Percentiles rank a stretch among this genome's conserved stretches.
Conservation (phyloP, 2,797 vertebrate species). For the Anomalospiza imberbis region DNA sequence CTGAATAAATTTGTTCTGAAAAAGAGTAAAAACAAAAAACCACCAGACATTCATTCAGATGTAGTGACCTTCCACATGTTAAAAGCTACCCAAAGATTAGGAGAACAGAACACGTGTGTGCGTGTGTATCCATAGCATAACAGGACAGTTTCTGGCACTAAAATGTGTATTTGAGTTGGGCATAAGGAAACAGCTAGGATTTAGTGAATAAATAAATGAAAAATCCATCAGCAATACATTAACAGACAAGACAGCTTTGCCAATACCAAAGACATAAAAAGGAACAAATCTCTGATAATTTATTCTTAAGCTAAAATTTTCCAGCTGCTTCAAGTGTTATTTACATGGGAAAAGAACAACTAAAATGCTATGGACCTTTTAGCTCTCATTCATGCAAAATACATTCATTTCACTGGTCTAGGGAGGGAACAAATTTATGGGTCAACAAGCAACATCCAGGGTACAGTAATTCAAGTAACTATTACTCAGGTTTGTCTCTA, state of each 20-base stretch:
- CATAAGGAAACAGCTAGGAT: neutral
- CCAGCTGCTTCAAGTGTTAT: neutral
- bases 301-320: slow-evolving; percentile 5
- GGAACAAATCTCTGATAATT: neutral
- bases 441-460: neutral
- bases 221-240: neutral
- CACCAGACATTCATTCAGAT: neutral
- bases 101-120: neutral
- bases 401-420: neutral
- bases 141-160: neutral
- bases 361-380: neutral
- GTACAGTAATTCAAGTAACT: neutral
- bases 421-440: neutral
- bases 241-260: neutral
- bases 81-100: neutral
- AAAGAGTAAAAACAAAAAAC: neutral
- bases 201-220: neutral
- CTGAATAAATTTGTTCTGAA: neutral
- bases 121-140: neutral
- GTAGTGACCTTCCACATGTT: neutral
- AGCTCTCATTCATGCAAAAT: neutral
- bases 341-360: neutral
- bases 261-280: neutral
- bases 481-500: neutral
- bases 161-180: neutral